Percentiles rank a stretch among this genome's conserved stretches.
These are phyloP conservation scores for Trididemnum clinides DNA, from an alignment of 23 tunicate species.

Conservation along the genomic window DNA sequence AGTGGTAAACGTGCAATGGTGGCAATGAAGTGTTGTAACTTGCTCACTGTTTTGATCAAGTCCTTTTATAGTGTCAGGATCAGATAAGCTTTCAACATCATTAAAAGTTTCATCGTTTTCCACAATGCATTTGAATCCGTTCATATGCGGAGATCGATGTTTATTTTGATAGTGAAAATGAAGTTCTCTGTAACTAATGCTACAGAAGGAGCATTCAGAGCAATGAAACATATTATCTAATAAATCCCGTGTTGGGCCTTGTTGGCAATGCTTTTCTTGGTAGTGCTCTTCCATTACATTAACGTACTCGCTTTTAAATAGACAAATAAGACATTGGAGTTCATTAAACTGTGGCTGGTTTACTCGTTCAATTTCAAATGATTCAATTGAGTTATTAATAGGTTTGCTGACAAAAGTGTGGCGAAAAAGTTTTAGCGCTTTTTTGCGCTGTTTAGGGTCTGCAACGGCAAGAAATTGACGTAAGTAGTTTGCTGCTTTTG, in stretches of 20 bases:
- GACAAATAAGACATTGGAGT: constrained; percentile 12
- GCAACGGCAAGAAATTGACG: neutral
- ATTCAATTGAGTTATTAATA: neutral
- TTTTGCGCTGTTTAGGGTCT: neutral
- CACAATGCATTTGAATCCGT: too few relatives aligned
- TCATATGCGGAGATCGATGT: too few relatives aligned
- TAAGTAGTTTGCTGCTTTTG: constrained; percentile 1
- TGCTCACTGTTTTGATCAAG: neutral
- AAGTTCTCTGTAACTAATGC: constrained; percentile 17
- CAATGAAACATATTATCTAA: constrained; percentile 31
- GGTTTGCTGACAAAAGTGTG: neutral
- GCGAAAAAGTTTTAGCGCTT: constrained; percentile 1
- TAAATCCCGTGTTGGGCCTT: constrained; percentile 24
- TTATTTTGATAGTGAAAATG: constrained; percentile 1
- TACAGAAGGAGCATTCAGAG: neutral
- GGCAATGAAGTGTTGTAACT: neutral
- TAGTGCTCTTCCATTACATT: constrained; percentile 26
- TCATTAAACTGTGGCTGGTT: too few relatives aligned
- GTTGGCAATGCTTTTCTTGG: neutral
- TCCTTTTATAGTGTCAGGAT: too few relatives aligned
- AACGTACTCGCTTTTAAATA: neutral
- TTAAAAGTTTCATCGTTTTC: too few relatives aligned
- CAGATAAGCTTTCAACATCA: too few relatives aligned
- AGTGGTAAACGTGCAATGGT: constrained; percentile 21
- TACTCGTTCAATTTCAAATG: neutral